Conservation (phyloP, 2,888 invertebrate species). For the Diplolepis rosae region DNA sequence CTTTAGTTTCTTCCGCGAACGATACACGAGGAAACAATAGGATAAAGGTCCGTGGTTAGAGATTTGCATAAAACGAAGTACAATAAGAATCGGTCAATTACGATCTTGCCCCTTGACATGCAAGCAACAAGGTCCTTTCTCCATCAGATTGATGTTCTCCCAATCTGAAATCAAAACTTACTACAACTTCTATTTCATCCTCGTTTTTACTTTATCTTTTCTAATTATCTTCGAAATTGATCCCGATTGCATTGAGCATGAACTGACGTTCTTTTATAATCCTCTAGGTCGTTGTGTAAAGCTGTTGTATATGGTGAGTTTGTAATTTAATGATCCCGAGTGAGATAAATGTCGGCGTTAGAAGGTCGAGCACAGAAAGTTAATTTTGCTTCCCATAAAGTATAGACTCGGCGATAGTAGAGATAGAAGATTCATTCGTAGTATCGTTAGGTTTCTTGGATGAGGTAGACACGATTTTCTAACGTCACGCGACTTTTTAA, state of each 20-base stretch:
- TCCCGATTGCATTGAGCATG: neutral
- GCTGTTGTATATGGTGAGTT: neutral
- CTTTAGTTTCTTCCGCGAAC: conserved; percentile 2
- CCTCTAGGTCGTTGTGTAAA: neutral
- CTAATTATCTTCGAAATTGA: conserved; percentile 14
- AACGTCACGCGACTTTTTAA: conserved; percentile 25
- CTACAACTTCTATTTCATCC: neutral
- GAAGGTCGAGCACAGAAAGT: conserved; percentile 28
- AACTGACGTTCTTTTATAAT: conserved; percentile 6
- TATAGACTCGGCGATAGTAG: neutral
- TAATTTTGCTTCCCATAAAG: neutral
- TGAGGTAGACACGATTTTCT: neutral
- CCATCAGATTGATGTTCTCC: too few relatives aligned
- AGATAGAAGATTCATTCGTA: neutral
- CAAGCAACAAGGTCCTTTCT: too few relatives aligned
- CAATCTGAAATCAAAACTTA: too few relatives aligned
- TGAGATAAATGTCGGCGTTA: conserved; percentile 19
- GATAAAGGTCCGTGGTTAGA: conserved; percentile 35
- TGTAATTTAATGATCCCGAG: conserved; percentile 13
- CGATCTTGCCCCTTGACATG: too few relatives aligned
- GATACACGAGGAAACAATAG: conserved; percentile 5
- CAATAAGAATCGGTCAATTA: too few relatives aligned
- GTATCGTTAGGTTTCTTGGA: conserved; percentile 1
- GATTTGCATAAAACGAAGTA: conserved; percentile 47
- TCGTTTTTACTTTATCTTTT: neutral